Evolutionary conservation across 2,113 vertebrate species (phyloP), one percentile per base, ranked within the genome.

Genomic region (Suricata suricatta): DNA sequence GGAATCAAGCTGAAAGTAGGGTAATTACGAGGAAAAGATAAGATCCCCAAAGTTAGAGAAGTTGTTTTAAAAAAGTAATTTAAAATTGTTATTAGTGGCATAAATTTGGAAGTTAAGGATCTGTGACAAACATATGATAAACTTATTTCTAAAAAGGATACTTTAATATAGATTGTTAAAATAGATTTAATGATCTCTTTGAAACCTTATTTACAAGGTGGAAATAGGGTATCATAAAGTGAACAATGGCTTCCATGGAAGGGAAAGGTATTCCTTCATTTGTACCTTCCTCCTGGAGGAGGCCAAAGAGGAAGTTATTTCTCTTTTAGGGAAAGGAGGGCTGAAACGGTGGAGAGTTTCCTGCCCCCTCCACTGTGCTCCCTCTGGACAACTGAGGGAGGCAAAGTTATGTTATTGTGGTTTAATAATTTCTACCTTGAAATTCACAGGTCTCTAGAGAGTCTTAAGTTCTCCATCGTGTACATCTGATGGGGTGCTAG

Each of bases 51-150:
- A 90, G 82, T 90, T 96, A 96, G n/a, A 77, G 16, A 88, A 47
- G 38, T 95, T 89, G 89, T 93, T 88, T 95, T 13, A 83, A 88
- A 94, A 96, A 82, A 41, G 35, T 93, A 90, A 90, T 77, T 93
- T 87, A 47, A 96, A 96, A 92, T 87, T 54, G 10, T 57, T 93
- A 95, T 93, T 96, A 72, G 64, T 97, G 72, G n/a, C 76, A 95
- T 91, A 97, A 93, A 95, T 97, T 95, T 93, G 47, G 80, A 96
- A 44, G 15, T 38, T 95, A 89, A 76, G 31, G 13, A 76, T 93
- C 41, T 91, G 16, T 94, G 85, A 74, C 29, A 71, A 86, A 95
- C 33, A 79, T 96, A 95, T 95, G 31, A 90, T 87, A 93, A 93
- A 66, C 9, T 71, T 82, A 90, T 79, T 74, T 96, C 44, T 77